Evolutionary conservation across 23 tunicate species (phyloP), one percentile per base, ranked within the genome.

Genomic region (Halocynthia roretzi): DNA sequence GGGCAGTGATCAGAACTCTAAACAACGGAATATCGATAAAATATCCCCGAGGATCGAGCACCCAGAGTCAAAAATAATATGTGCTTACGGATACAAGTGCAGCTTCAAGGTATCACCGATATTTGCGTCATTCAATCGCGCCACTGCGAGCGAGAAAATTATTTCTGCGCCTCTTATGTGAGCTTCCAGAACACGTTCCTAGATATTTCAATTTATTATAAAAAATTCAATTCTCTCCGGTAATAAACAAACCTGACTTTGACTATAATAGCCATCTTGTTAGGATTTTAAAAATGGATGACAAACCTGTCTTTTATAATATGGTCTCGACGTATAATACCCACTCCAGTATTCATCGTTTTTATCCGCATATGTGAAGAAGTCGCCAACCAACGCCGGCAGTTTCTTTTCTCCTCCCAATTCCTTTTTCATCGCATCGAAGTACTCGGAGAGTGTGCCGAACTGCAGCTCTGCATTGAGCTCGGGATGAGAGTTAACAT

Each of bases 291-390:
- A 31, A 2, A 51, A n/a, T 49, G 15, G 15, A 51, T 15, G 11
- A 11, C 56, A 20, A 0, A 83, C 88, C 87, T 93, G 98, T 80
- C 77, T 85, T 74, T 93, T 87, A 54, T 87, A 86, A 69, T 18
- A 93, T 9, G 94, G 94, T 67, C 98, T 62, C 6, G 94, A 81
- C 10, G 83, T 90, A 80, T 90, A 96, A 49, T 90, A 96, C 0
- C 99, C 99, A 44, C 96, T 96, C 99, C 99, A 96, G 69, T 96
- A 96, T 79, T 96, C 91, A 79, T 90, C 96, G 63, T 85, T 82
- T 69, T 96, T 61, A 64, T 96, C 99, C 50, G 99, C 93, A 62
- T 96, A 96, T 44, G 94, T 90, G 82, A 96, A 96, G 58, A 96
- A 96, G 73, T 96, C 99, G 9, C 99, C 99, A 14, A 88, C 55